Base-by-base conservation (phyloP, 1,140 invertebrate genomes). In the Apocrypta bakeri region DNA sequence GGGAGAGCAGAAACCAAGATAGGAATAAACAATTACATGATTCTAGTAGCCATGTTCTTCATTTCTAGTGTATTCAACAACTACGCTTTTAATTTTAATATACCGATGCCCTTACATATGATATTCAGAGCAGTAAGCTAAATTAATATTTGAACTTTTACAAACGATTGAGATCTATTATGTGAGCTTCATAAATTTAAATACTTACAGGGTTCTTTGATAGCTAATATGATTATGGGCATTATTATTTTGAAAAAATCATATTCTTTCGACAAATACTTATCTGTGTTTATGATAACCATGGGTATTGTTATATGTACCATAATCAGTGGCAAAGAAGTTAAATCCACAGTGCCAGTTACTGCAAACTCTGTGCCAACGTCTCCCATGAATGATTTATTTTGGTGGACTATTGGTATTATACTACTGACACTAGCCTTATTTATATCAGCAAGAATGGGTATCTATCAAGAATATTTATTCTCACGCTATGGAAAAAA, bases 71-170 rank as follows among this genome's bases (percentile, higher is more conserved):
- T 99, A 6, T 95, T 96, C 29, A 99, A 99, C 90, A 99, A 99
- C 92, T 98, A 98, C 93, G 98, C 98, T 0, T 97, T 99, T 87
- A 95, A 97, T 89, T 99, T 98, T 88, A 98, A 99, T 88, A 98
- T 99, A 88, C 96, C 98, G 0, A 98, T 99, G 95, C 98, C 99
- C 12, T 92, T 99, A 7, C 98, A 99, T 90, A 99, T 99, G 96
- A 99, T 99, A 89, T 99, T 99, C 90, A 94, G 98, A 93, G 96
- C 98, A 56, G 97, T 98, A 93, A 94, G 95, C 95, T 37, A 21
- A 24, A 9, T 56, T 7, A 21, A 21, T 21, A 7, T 56, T 56
- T 17, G 7, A 56, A 3, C n/a, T 56, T 56, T 56, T 21, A 17
- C 14, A 56, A 56, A 21, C 33, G 33, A 4, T 37, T 48, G 0